Evolutionary conservation across 2,888 invertebrate species (phyloP).

Genomic region (Rhagophthalmus giganteus): DNA sequence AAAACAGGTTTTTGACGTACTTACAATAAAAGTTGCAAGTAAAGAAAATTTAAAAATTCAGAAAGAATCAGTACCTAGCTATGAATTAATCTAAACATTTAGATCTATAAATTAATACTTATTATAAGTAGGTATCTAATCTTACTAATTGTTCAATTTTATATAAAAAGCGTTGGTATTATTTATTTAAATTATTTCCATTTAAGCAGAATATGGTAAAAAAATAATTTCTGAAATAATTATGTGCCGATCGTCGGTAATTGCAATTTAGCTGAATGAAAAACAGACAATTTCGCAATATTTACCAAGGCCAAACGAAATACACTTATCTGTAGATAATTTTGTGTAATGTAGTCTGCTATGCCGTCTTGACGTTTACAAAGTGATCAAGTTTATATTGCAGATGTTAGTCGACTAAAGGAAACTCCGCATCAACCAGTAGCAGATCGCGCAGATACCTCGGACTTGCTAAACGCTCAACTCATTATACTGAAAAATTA

Average conservation of each 20-base stretch:
- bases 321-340: slow-evolving; percentile 37
- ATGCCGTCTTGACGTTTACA: slow-evolving; percentile 49
- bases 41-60: too few species aligned
- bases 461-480: slow-evolving; percentile 34
- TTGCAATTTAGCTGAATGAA: too few species aligned
- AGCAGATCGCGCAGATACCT: slow-evolving; percentile 46
- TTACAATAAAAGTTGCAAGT: too few species aligned
- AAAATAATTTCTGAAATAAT: background rate
- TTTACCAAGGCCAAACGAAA: slow-evolving; percentile 12
- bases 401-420: slow-evolving; percentile 37
- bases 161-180: background rate
- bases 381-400: slow-evolving; percentile 45
- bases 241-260: too few species aligned
- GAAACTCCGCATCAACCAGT: slow-evolving; percentile 42
- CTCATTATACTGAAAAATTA: slow-evolving; percentile 50
- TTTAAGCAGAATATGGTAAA: background rate
- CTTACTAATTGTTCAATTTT: too few species aligned
- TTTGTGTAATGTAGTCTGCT: slow-evolving; percentile 47
- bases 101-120: too few species aligned
- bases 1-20: too few species aligned
- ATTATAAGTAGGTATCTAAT: too few species aligned
- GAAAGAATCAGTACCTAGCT: too few species aligned
- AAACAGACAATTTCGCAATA: too few species aligned
- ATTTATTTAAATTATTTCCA: background rate
- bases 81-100: too few species aligned